These are phyloP conservation scores for Carcharodon carcharias DNA, from an alignment of 2,797 vertebrate genomes.

Conservation along the genomic window DNA sequence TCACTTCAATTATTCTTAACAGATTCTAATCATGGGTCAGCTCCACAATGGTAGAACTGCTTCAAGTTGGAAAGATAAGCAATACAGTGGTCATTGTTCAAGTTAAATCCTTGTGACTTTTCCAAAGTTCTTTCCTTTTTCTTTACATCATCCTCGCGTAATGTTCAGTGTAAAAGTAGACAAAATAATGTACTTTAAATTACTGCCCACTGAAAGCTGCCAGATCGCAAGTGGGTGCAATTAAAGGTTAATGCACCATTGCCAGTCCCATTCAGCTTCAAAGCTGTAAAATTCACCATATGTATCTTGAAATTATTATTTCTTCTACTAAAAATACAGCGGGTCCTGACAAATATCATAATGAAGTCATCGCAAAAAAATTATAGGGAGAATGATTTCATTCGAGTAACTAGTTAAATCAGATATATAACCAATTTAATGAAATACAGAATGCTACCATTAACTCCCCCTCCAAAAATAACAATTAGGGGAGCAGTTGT, in stretches of 20 bases:
- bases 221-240: conserved; percentile 33
- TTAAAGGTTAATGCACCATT: conserved; percentile 32
- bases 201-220: conserved; percentile 20
- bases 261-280: conserved; percentile 11
- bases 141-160: conserved; percentile 9
- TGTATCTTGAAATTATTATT: conserved; percentile 31
- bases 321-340: conserved; percentile 30
- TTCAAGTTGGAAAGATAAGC: conserved; percentile 30
- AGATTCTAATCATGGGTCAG: conserved; percentile 25
- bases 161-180: conserved; percentile 13
- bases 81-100: conserved; percentile 24
- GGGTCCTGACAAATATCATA: conserved; percentile 24
- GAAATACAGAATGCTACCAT: conserved; percentile 20
- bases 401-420: conserved; percentile 8
- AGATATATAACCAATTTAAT: conserved; percentile 12
- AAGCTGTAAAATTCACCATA: conserved; percentile 33
- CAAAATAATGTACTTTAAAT: conserved; percentile 34
- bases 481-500: neutral
- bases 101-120: conserved; percentile 13
- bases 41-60: neutral
- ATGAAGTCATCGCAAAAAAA: conserved; percentile 28
- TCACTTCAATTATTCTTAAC: conserved; percentile 12
- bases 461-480: neutral
- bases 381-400: conserved; percentile 31
- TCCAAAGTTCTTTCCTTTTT: conserved; percentile 7